Percentiles rank a stretch among this genome's conserved stretches.
Evolutionary conservation across 2,888 invertebrate genomes (phyloP).

Genomic region (Aporophyla nigra): DNA sequence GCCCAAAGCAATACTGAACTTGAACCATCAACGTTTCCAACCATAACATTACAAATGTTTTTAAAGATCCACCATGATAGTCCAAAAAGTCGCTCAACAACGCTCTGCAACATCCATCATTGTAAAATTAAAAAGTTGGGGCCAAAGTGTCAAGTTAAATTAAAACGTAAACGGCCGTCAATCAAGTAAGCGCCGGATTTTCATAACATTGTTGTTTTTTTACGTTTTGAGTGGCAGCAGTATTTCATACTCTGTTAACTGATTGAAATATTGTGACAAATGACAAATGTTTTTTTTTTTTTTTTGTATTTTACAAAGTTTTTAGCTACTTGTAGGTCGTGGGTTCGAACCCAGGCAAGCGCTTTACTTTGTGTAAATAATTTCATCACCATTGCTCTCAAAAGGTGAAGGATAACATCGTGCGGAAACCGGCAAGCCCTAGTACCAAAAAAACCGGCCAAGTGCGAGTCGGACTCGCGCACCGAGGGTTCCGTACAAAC

Average conservation of each 20-base stretch:
- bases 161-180: constrained; percentile 43
- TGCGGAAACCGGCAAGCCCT: no score
- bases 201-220: constrained; percentile 35
- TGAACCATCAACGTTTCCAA: not conserved
- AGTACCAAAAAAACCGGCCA: no score
- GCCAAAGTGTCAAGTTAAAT: constrained; percentile 51
- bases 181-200: constrained; percentile 19
- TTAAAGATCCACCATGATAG: not conserved
- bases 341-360: no score
- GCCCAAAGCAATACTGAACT: not conserved
- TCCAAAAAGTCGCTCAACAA: constrained; percentile 3
- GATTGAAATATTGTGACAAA: constrained; percentile 26
- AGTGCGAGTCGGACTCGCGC: no score
- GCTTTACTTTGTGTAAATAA: no score
- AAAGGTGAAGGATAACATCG: no score
- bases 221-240: not conserved
- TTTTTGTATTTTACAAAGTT: not conserved
- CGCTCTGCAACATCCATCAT: constrained; percentile 35
- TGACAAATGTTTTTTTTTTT: constrained; percentile 1
- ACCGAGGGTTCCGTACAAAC: no score
- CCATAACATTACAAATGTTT: not conserved
- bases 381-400: no score
- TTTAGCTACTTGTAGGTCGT: no score
- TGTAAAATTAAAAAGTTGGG: constrained; percentile 50
- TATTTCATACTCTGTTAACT: not conserved